phyloP scores from a whole-genome alignment of 53 echinoderm and acorn worm genomes.

The Temnopleurus reevesii region DNA sequence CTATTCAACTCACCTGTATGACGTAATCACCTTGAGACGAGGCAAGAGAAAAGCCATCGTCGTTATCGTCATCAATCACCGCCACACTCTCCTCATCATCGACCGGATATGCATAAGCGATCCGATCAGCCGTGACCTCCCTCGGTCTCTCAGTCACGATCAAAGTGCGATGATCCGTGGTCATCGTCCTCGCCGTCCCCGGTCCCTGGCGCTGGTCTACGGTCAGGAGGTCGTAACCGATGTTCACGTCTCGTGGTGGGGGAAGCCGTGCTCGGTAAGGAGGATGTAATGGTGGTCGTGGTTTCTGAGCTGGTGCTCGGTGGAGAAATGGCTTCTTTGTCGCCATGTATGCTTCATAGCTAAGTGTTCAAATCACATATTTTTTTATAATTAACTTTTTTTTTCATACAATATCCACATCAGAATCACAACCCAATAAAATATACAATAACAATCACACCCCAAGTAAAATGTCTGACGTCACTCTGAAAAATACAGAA shows the following conservation, averaged over 20 bases:
- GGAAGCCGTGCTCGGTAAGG: neutral
- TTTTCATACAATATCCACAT: too few relatives aligned
- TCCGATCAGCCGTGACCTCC: neutral
- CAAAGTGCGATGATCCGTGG: neutral
- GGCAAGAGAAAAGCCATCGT: neutral
- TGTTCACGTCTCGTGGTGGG: neutral
- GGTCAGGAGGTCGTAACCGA: neutral
- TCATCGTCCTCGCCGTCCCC: neutral
- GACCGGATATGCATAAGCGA: neutral
- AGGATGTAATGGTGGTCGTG: neutral
- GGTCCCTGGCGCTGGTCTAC: neutral
- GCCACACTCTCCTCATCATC: neutral
- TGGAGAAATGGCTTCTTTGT: neutral
- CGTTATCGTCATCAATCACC: too few relatives aligned
- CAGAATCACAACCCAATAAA: too few relatives aligned
- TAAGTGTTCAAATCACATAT: too few relatives aligned
- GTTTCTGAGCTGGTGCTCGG: neutral
- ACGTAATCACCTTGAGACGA: neutral
- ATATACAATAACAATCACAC: too few relatives aligned
- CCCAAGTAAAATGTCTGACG: too few relatives aligned
- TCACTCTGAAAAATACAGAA: too few relatives aligned
- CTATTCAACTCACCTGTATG: neutral
- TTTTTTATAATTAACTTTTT: too few relatives aligned
- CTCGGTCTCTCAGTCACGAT: neutral
- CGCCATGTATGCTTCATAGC: neutral